Base-by-base conservation (phyloP, 2,797 vertebrate genomes). In the Antrozous pallidus region DNA sequence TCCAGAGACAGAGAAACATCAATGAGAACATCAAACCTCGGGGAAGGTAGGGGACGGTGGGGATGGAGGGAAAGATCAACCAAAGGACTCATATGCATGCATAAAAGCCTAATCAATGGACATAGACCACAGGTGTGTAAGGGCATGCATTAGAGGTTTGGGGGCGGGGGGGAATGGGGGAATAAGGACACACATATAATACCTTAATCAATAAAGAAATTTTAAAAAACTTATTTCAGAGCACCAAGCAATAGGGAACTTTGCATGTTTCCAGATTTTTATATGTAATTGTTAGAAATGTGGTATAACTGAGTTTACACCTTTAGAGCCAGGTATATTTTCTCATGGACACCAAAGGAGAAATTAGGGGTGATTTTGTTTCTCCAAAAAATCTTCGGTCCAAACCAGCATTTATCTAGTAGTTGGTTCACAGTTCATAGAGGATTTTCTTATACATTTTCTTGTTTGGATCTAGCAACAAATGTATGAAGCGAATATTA, bases 401-500 rank as follows among this genome's bases (percentile, higher is more conserved):
- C 80, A 65, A 79, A 93, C 28, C 24, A 65, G 13, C 26, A 67
- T 92, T 92, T 92, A 56, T 38, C 51, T 93, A 73, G 13, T 92
- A 54, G 63, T 65, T 90, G 49, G 63, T 65, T 90, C 63, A 49
- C 22, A 82, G 11, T 91, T 69, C 36, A 31, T 83, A 84, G 45
- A 93, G 22, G 47, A 63, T 22, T 73, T 91, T 73, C 18, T 12
- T 69, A 40, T 63, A 8, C 54, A 38, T 88, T 78, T 17, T 75
- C 87, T 91, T 92, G 1, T 88, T 92, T 91, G 22, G 73, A 70
- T 38, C 40, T 90, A 70, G 40, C 70, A 81, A 65, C 18, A 94
- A 70, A 65, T 79, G 2, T 67, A 42, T 78, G 24, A 92, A 69
- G 16, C 36, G 12, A 74, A 12, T 73, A 71, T 63, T 92, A 36